Evolutionary conservation across 2,888 invertebrate species (phyloP).

Genomic region (Pollenia angustigena): DNA sequence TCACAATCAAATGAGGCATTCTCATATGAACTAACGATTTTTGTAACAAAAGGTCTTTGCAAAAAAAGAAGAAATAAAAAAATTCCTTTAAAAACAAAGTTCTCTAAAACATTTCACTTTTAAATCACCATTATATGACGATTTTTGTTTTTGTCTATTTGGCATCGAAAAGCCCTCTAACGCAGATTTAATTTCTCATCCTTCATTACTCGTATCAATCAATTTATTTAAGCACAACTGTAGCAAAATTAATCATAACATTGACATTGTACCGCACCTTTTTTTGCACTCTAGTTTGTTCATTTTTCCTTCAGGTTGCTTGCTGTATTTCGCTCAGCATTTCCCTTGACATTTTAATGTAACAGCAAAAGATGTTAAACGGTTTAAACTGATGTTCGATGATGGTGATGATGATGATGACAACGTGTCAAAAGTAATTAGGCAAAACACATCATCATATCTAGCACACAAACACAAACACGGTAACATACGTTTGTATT

Average conservation of each 20-base stretch:
- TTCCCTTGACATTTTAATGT: conserved; percentile 50
- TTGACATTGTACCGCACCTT: conserved; percentile 14
- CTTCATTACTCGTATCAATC: conserved; percentile 29
- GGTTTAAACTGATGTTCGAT: conserved; percentile 63
- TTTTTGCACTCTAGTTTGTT: neutral
- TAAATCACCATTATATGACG: no score
- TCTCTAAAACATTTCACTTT: no score
- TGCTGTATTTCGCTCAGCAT: neutral
- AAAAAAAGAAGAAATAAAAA: no score
- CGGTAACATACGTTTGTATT: neutral
- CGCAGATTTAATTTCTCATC: neutral
- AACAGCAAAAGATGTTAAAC: conserved; percentile 60
- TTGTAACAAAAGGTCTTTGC: no score
- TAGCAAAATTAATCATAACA: conserved; percentile 31
- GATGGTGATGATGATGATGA: conserved; percentile 52
- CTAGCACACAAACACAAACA: neutral
- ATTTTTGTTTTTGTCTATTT: no score
- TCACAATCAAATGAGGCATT: no score
- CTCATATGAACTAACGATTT: no score
- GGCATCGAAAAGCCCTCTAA: neutral
- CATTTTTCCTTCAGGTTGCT: neutral
- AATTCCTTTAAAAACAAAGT: no score
- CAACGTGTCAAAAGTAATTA: conserved; percentile 76
- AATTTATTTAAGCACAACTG: neutral
- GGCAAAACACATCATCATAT: conserved; percentile 68